phyloP scores from a whole-genome alignment of 2,888 invertebrate species.

The Lordiphosa andalusiaca region DNA sequence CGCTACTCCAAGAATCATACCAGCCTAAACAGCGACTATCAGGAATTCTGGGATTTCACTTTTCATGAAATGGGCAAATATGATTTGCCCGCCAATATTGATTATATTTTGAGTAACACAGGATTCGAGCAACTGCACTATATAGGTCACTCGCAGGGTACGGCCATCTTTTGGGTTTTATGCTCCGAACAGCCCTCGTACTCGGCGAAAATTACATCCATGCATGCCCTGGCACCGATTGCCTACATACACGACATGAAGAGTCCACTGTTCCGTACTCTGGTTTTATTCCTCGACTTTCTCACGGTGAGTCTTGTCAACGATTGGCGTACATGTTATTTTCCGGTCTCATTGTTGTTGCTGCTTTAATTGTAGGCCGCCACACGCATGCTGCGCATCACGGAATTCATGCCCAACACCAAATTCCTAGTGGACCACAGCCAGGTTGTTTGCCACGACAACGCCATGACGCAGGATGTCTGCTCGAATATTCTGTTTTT shows the following conservation, averaged over 20 bases:
- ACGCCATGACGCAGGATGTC: constrained; percentile 81
- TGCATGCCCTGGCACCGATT: constrained; percentile 83
- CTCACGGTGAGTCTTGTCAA: constrained; percentile 67
- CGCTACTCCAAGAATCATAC: constrained; percentile 80
- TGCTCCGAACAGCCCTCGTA: constrained; percentile 82
- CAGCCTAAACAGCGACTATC: constrained; percentile 75
- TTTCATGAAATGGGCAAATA: constrained; percentile 87
- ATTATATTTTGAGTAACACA: constrained; percentile 84
- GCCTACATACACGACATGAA: constrained; percentile 81
- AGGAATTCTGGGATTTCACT: constrained; percentile 84
- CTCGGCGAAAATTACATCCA: constrained; percentile 81
- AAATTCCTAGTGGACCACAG: constrained; percentile 79
- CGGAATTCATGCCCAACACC: constrained; percentile 79
- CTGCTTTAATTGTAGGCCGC: constrained; percentile 66
- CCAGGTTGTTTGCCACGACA: constrained; percentile 81
- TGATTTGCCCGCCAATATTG: constrained; percentile 91
- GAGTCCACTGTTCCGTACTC: constrained; percentile 80
- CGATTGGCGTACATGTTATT: too few relatives aligned
- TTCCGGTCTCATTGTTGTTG: not conserved
- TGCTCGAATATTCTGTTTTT: constrained; percentile 84
- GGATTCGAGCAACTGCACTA: constrained; percentile 85
- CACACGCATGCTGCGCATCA: constrained; percentile 78
- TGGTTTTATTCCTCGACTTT: constrained; percentile 78
- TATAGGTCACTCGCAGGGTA: constrained; percentile 89
- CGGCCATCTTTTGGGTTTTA: constrained; percentile 82